phyloP scores from a whole-genome alignment of 2,888 invertebrate species.

The Thymelicus sylvestris region DNA sequence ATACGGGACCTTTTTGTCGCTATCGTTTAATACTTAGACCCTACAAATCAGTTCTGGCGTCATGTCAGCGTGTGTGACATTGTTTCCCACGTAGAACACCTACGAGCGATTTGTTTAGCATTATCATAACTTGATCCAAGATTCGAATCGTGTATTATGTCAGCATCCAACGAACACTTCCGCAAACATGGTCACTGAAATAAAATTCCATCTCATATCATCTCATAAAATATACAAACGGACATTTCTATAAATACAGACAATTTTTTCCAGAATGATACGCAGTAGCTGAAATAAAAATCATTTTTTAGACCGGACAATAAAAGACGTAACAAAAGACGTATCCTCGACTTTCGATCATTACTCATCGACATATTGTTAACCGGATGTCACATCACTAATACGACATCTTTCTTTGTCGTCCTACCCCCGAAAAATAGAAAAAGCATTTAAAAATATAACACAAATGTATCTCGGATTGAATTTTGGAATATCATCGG shows the following conservation, averaged over 20 bases:
- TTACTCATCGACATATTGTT: slow-evolving; percentile 73
- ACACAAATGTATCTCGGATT: slow-evolving; percentile 62
- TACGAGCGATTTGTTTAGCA: slow-evolving; percentile 42
- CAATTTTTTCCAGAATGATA: slow-evolving; percentile 51
- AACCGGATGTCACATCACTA: slow-evolving; percentile 78
- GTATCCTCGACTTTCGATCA: slow-evolving; percentile 54
- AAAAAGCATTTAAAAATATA: slow-evolving; percentile 64
- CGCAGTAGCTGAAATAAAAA: slow-evolving; percentile 56
- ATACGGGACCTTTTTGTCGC: slow-evolving; percentile 21
- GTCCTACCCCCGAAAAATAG: slow-evolving; percentile 50
- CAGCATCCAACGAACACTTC: slow-evolving; percentile 27
- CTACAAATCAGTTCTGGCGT: slow-evolving; percentile 49
- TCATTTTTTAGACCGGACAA: slow-evolving; percentile 49
- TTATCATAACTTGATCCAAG: slow-evolving; percentile 35
- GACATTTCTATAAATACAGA: slow-evolving; percentile 4
- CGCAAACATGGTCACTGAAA: slow-evolving; percentile 24
- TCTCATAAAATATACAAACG: slow-evolving; percentile 9
- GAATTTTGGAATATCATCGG: slow-evolving; percentile 79
- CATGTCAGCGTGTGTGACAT: slow-evolving; percentile 65
- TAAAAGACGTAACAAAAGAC: slow-evolving; percentile 50
- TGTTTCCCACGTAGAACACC: slow-evolving; percentile 49
- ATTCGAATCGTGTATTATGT: slow-evolving; percentile 25
- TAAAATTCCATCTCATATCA: slow-evolving; percentile 4
- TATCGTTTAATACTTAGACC: slow-evolving; percentile 44
- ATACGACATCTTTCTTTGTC: slow-evolving; percentile 54